These are phyloP conservation scores for Eciton burchellii DNA, from an alignment of 1,140 invertebrate genomes.

Conservation along the genomic window DNA sequence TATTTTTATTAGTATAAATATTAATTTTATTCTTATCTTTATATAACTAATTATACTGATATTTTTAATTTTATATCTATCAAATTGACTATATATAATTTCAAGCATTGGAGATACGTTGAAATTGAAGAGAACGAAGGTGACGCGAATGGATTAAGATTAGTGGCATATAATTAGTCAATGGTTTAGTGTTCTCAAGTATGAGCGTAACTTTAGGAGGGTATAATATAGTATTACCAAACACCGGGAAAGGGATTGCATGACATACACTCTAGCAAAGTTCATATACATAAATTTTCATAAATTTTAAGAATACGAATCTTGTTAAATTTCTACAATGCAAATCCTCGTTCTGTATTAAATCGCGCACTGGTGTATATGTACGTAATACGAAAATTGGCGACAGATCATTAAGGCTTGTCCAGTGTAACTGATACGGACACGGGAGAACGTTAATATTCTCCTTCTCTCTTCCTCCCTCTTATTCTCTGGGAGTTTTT, in stretches of 20 bases:
- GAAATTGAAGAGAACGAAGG: constrained; percentile 21
- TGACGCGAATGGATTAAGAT: constrained; percentile 29
- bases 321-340: background rate
- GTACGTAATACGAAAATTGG: constrained; percentile 21
- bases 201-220: constrained; percentile 80
- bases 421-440: constrained; percentile 22
- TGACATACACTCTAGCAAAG: background rate
- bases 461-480: constrained; percentile 1
- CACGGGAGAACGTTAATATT: background rate
- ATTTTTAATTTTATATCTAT: constrained; percentile 16
- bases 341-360: background rate
- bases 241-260: constrained; percentile 67
- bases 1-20: too few relatives aligned
- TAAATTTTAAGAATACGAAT: background rate
- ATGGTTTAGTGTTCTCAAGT: constrained; percentile 79
- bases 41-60: too few relatives aligned
- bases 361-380: background rate
- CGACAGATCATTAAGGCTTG: constrained; percentile 25
- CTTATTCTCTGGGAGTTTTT: constrained; percentile 43
- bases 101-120: constrained; percentile 16
- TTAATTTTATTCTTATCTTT: too few relatives aligned
- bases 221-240: constrained; percentile 82
- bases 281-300: constrained; percentile 9
- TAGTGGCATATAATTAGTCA: constrained; percentile 68
- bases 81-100: constrained; percentile 16